Evolutionary conservation across 2,797 vertebrate species (phyloP), one percentile per base, ranked within the genome.

Genomic region (Hylomyscus alleni): DNA sequence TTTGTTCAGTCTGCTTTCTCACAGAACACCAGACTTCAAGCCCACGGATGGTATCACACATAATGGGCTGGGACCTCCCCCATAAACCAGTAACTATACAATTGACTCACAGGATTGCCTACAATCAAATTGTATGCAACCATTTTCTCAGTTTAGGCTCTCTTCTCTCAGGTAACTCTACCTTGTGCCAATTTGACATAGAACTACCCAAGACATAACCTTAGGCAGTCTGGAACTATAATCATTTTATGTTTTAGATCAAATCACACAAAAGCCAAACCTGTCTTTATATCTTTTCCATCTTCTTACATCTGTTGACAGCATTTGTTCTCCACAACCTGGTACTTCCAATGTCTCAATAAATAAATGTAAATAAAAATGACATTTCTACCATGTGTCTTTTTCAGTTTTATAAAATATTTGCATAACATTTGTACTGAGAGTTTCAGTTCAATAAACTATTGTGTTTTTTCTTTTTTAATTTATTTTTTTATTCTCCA

Each of bases 291-390:
- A 56, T 82, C 29, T 65, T 91, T 82, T 15, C 19, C 26, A 52
- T 73, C 13, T 54, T 54, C 82, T 3, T 44, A 50, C 5, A 62
- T 60, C 73, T 90, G n/a, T 72, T 89, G 60, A 80, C 11, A 90
- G 86, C 24, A 58, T 88, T 82, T 81, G 34, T 95, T 90, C 44
- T 92, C 50, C 22, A 22, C 17, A 22, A 95, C 75, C 24, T 69
- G 31, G 86, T 78, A 3, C 19, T 91, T n/a, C 11, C 31, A n/a
- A 4, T 88, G 40, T 94, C 54, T 50, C 24, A 50, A 4, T 90
- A 65, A 50, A 8, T 34, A 67, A 47, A 47, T 85, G 29, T 13
- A 22, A 84, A 15, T 17, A 67, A 87, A 92, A 60, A 29, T 86
- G 26, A 0, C 81, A 67, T 93, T 81, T 29, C 9, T 44, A 52